Evolutionary conservation across 2,797 vertebrate genomes (phyloP), one percentile per base, ranked within the genome.

Genomic region (Crypturellus tataupa): DNA sequence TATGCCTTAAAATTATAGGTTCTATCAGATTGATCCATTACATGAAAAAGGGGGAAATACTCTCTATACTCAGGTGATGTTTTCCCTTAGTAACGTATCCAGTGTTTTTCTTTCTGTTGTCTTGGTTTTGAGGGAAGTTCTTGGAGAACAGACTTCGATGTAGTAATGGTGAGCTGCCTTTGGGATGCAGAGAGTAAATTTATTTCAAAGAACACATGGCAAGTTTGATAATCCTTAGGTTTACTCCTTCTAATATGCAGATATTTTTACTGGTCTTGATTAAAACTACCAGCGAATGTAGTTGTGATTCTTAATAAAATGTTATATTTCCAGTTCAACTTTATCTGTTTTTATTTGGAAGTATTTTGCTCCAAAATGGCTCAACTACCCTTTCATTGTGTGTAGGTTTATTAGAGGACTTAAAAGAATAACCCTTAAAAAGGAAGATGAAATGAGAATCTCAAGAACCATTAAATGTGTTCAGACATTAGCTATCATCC

Each of bases 401-500:
- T 25, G 29, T 47, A 60, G 79, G 35, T 24, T 73, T 80, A 29
- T 23, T 47, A 33, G 24, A 81, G 92, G 58, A 84, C 16, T 55
- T 9, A 3, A 24, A 76, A 68, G 40, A 81, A 25, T 3, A 72
- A 4, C 24, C 13, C 21, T 82, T 85, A 70, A 79, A 87, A 80
- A 24, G 3, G 73, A 9, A 10, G 17, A 72, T 89, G 49, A 40
- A 68, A 53, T 21, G 11, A 55, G 46, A 83, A 68, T 79, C 27
- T 83, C 27, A 80, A 85, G 87, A 39, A 21, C 10, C 6, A 15
- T 16, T 71, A 39, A 80, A 91, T 83, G 15, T 95, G 84, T 93
- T 91, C 92, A 83, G 63, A 65, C 89, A 63, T 87, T 70, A 81
- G 51, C 69, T 85, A 92, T 95, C 89, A 89, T 80, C 75, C 42